Conservation (phyloP, 2,888 invertebrate genomes). For the Rhimphoctona megacephalus region DNA sequence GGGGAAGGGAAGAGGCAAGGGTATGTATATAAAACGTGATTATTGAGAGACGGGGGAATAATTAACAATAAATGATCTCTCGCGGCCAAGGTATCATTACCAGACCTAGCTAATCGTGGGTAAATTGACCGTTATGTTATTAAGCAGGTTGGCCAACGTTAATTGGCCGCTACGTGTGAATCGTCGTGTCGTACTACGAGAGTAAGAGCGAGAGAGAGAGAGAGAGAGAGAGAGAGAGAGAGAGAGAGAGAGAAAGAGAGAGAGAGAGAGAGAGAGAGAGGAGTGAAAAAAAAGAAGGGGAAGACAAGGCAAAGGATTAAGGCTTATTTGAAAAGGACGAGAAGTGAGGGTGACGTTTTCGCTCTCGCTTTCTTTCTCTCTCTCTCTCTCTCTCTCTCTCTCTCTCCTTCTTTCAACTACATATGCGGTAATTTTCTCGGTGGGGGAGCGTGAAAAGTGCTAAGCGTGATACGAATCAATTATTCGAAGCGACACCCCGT, state of each 20-base stretch:
- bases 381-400: not conserved
- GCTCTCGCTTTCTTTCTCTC: too few species aligned
- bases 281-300: slow-evolving; percentile 4
- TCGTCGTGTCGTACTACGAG: slow-evolving; percentile 66
- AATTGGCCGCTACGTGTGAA: slow-evolving; percentile 79
- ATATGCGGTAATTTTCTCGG: slow-evolving; percentile 45
- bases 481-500: slow-evolving; percentile 67
- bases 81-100: slow-evolving; percentile 79
- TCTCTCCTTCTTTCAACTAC: not conserved
- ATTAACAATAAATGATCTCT: slow-evolving; percentile 83
- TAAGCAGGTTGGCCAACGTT: slow-evolving; percentile 79
- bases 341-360: slow-evolving; percentile 25
- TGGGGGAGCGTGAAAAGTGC: slow-evolving; percentile 66
- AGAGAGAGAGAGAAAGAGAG: slow-evolving; percentile 30
- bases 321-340: slow-evolving; percentile 14
- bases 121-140: slow-evolving; percentile 83
- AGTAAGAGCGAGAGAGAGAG: slow-evolving; percentile 42
- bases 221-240: slow-evolving; percentile 25
- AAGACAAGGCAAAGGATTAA: slow-evolving; percentile 23
- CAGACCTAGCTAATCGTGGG: slow-evolving; percentile 79
- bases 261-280: slow-evolving; percentile 8
- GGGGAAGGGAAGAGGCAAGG: slow-evolving; percentile 30
- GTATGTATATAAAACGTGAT: slow-evolving; percentile 51
- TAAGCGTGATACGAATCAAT: slow-evolving; percentile 69
- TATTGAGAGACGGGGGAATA: slow-evolving; percentile 76